Base-by-base conservation (phyloP, 2,888 invertebrate species). In the Perizoma flavofasciatum region DNA sequence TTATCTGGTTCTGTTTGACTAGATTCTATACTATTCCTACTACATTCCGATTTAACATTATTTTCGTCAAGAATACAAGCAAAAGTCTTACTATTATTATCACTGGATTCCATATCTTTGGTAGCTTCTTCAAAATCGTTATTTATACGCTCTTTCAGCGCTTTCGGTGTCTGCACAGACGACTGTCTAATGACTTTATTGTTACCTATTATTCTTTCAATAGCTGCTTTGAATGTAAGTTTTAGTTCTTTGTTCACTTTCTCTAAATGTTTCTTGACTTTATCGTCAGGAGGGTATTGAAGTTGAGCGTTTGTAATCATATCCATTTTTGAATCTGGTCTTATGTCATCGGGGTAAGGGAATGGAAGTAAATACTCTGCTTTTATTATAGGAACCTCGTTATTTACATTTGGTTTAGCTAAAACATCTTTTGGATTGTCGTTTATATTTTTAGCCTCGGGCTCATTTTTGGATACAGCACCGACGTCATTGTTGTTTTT, bases 241-340 rank as follows among this genome's bases (percentile, higher is more conserved):
- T 85, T 88, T 8, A 92, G 61, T 69, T 91, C 88, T 56, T 83
- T 83, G 60, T 88, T 88, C 0, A 83, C 87, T 71, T 83, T 85
- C 63, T 83, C 86, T 4, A 90, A 77, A 61, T 89, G 83, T 40
- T 74, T 82, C 51, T 86, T 83, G 10, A 88, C 76, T 50, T 75
- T 78, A 9, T 79, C 74, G 54, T 82, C 74, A 44, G 70, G 33
- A 39, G 55, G 45, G 11, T 55, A 58, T 43, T 11, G 41, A 39
- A 56, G 45, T 5, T 63, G 34, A 34, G 64, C 47, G 9, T 50
- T 51, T 41, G 69, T 66, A 47, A 72, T 62, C 10, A 78, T 68
- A 60, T 80, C 71, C 34, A 67, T 55, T 50, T 67, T 58, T 22
- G 71, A 62, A 6, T 61, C 51, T 54, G 62, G 68, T 55, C 74